Evolutionary conservation across 2,113 vertebrate species (phyloP).

Genomic region (Myotis brandtii): DNA sequence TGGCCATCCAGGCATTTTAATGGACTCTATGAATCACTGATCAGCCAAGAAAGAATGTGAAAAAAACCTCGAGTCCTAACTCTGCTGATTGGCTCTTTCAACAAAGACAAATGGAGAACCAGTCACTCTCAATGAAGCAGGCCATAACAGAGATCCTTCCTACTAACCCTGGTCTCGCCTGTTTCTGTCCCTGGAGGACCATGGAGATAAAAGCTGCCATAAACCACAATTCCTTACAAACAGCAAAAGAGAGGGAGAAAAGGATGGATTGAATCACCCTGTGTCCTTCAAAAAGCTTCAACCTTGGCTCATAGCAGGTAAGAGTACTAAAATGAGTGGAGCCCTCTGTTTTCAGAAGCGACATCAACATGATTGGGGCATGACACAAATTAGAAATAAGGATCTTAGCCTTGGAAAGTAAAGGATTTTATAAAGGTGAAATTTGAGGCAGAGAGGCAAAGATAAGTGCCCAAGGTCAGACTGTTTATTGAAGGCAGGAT

Average conservation of each 20-base stretch:
- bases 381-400: background rate
- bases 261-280: constrained; percentile 30
- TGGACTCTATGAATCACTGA: constrained; percentile 76
- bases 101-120: constrained; percentile 69
- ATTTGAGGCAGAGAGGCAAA: background rate
- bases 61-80: constrained; percentile 26
- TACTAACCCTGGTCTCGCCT: constrained; percentile 3
- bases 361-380: background rate
- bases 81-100: constrained; percentile 67
- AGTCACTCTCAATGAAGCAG: constrained; percentile 61
- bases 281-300: constrained; percentile 21
- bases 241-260: constrained; percentile 26
- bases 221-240: constrained; percentile 69
- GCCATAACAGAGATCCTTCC: constrained; percentile 42
- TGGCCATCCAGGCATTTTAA: constrained; percentile 77
- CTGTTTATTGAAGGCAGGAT: background rate
- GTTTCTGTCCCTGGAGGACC: constrained; percentile 42
- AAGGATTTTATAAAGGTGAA: constrained; percentile 7
- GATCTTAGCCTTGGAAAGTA: background rate
- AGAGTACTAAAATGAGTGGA: background rate
- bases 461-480: background rate
- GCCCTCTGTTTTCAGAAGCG: constrained; percentile 4
- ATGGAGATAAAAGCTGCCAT: constrained; percentile 58
- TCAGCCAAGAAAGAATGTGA: constrained; percentile 59
- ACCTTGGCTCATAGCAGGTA: background rate